Conservation (phyloP, 2,888 invertebrate species). For the Cryptus armator region DNA sequence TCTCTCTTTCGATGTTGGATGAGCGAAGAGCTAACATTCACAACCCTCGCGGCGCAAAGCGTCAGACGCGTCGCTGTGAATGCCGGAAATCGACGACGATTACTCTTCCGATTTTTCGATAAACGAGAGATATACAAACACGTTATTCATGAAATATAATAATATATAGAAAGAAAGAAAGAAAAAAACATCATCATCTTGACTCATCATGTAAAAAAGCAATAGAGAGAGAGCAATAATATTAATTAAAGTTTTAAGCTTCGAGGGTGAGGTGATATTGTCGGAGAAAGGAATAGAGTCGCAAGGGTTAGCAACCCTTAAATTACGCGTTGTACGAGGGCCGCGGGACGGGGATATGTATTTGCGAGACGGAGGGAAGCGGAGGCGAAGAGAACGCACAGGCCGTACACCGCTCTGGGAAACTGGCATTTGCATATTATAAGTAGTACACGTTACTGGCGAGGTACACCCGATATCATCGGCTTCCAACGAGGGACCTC, state of each 20-base stretch:
- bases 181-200: neutral
- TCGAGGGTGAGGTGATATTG: conserved; percentile 37
- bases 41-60: conserved; percentile 45
- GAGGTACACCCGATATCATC: conserved; percentile 80
- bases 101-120: conserved; percentile 56
- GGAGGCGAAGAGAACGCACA: conserved; percentile 51
- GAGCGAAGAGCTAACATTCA: conserved; percentile 9
- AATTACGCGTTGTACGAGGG: conserved; percentile 73
- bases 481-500: conserved; percentile 76
- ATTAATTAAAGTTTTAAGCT: conserved; percentile 77
- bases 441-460: conserved; percentile 83
- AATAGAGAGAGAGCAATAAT: conserved; percentile 70
- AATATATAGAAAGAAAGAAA: neutral
- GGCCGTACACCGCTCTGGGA: conserved; percentile 66
- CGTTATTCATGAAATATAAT: neutral
- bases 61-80: conserved; percentile 47
- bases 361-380: conserved; percentile 38
- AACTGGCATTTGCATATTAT: conserved; percentile 84
- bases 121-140: conserved; percentile 14
- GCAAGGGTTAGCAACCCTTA: conserved; percentile 80
- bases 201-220: conserved; percentile 2
- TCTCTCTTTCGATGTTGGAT: conserved; percentile 54
- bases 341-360: conserved; percentile 15
- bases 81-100: conserved; percentile 63
- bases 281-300: conserved; percentile 75